Conservation (phyloP, 2,888 invertebrate genomes). For the Cephus spinipes region DNA sequence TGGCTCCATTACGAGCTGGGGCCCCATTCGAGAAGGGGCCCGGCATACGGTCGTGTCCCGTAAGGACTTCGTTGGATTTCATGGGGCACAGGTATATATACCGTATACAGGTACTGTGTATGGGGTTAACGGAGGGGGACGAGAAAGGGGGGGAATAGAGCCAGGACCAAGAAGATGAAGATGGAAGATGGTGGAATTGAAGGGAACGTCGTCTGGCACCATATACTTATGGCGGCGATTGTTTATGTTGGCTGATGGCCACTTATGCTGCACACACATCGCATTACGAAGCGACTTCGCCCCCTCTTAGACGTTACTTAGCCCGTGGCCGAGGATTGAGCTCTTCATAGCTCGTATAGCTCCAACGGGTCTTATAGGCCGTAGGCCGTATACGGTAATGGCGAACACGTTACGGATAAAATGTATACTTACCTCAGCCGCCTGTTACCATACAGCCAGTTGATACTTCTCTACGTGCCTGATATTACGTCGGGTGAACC, state of each 20-base stretch:
- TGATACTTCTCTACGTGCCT: background rate
- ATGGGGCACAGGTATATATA: slow-evolving; percentile 18
- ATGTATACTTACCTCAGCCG: slow-evolving; percentile 60
- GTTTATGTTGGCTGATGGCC: slow-evolving; percentile 68
- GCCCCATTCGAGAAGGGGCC: slow-evolving; percentile 28
- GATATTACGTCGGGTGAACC: background rate
- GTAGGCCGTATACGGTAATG: slow-evolving; percentile 61
- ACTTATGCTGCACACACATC: slow-evolving; percentile 65
- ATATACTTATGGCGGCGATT: slow-evolving; percentile 65
- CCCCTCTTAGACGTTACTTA: slow-evolving; percentile 51
- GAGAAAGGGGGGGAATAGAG: background rate
- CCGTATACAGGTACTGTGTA: background rate
- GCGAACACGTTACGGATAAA: slow-evolving; percentile 67
- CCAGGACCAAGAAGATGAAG: background rate
- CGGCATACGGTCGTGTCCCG: slow-evolving; percentile 22
- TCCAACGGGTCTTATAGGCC: background rate
- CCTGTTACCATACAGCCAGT: background rate
- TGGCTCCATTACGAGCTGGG: slow-evolving; percentile 63
- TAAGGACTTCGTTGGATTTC: slow-evolving; percentile 40
- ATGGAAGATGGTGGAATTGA: slow-evolving; percentile 31
- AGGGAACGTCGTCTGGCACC: slow-evolving; percentile 50
- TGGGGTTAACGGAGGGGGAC: background rate
- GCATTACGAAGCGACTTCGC: slow-evolving; percentile 47
- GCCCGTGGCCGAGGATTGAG: slow-evolving; percentile 48
- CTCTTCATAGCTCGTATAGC: background rate